Evolutionary conservation across 2,888 invertebrate species (phyloP).

Genomic region (Agrochola litura): DNA sequence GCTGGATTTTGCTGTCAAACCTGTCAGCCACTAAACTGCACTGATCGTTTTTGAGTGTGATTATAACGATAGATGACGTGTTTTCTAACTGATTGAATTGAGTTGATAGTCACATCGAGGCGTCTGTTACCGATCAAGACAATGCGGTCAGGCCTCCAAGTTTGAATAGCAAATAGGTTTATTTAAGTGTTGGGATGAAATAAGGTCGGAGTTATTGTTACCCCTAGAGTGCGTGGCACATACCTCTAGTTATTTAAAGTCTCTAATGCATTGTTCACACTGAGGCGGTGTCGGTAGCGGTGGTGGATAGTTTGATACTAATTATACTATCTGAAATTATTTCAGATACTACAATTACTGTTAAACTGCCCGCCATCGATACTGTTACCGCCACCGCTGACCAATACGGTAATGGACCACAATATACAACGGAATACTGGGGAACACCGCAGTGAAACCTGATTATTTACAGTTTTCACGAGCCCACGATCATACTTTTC

Average conservation of each 20-base stretch:
- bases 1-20: neutral
- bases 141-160: neutral
- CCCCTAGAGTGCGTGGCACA: neutral
- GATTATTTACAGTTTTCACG: neutral
- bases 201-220: neutral
- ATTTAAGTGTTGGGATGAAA: neutral
- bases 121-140: neutral
- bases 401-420: neutral
- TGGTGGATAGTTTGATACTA: neutral
- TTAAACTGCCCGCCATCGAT: neutral
- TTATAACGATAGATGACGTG: neutral
- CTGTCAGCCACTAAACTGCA: neutral
- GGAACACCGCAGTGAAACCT: conserved; percentile 2
- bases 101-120: neutral
- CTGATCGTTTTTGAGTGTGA: neutral
- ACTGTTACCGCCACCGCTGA: too few species aligned
- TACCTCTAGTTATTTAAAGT: too few species aligned
- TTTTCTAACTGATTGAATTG: neutral
- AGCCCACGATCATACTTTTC: neutral
- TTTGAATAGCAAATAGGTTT: neutral
- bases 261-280: neutral
- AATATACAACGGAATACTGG: neutral
- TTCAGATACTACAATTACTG: neutral
- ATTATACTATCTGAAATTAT: neutral
- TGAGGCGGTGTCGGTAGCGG: neutral